phyloP scores from a whole-genome alignment of 1,140 invertebrate genomes.

The Telenomus remus region DNA sequence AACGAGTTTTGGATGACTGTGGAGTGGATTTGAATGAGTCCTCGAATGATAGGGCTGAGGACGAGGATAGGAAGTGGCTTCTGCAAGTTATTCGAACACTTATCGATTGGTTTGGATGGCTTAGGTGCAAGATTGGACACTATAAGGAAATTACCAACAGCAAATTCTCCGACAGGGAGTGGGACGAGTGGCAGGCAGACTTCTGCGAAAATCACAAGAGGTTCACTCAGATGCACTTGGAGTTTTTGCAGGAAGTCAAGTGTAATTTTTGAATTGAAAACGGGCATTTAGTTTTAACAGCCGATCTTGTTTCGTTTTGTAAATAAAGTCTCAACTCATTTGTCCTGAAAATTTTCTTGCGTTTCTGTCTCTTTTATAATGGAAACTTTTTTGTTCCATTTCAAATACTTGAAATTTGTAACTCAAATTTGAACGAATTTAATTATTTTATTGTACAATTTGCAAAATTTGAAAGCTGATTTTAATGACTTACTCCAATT shows the following conservation, averaged over 20 bases:
- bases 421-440: too few species aligned
- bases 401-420: too few species aligned
- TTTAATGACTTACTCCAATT: too few species aligned
- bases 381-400: too few species aligned
- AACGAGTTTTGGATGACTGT: slow-evolving; percentile 47
- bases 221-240: slow-evolving; percentile 59
- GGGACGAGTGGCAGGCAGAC: slow-evolving; percentile 58
- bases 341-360: too few species aligned
- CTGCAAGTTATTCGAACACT: slow-evolving; percentile 40
- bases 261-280: slow-evolving; percentile 6
- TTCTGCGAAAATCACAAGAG: slow-evolving; percentile 52
- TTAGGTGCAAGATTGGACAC: slow-evolving; percentile 50
- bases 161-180: slow-evolving; percentile 53
- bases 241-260: slow-evolving; percentile 56
- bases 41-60: not conserved
- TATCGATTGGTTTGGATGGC: slow-evolving; percentile 59
- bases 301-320: too few species aligned
- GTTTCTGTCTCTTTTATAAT: too few species aligned
- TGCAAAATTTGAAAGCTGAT: too few species aligned
- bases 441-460: too few species aligned
- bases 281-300: too few species aligned
- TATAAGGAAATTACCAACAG: slow-evolving; percentile 36
- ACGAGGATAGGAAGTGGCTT: slow-evolving; percentile 59
- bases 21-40: slow-evolving; percentile 48
- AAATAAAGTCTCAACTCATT: too few species aligned